Percentiles rank a stretch among this genome's conserved stretches.
phyloP scores from a whole-genome alignment of 2,888 invertebrate species.

The Proisotoma minuta region DNA sequence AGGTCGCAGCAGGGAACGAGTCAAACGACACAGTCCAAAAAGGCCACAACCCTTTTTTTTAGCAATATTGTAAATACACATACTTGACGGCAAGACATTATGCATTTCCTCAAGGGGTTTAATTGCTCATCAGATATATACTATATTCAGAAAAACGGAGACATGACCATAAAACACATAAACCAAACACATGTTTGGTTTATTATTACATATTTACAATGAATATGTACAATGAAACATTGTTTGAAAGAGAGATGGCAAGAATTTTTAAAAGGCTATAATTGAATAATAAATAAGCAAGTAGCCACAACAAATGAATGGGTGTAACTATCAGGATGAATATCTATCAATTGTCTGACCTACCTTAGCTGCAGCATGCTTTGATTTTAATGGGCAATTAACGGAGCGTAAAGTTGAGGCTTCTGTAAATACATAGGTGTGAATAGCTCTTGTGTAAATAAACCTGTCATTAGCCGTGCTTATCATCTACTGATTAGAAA shows the following conservation, averaged over 20 bases:
- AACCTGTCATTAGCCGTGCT: constrained; percentile 23
- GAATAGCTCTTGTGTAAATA: constrained; percentile 26
- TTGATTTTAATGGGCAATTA: constrained; percentile 11
- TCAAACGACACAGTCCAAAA: constrained; percentile 35
- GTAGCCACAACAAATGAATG: too few species aligned
- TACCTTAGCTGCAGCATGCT: neutral
- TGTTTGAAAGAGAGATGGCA: too few species aligned
- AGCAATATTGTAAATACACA: too few species aligned
- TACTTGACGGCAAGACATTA: neutral
- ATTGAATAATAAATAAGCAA: constrained; percentile 6
- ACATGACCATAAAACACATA: neutral
- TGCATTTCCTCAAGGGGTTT: constrained; percentile 4
- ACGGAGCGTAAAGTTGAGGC: constrained; percentile 21
- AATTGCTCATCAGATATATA: neutral
- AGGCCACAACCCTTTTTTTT: too few species aligned
- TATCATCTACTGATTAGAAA: constrained; percentile 16
- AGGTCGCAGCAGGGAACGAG: constrained; percentile 47
- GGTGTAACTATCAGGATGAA: neutral
- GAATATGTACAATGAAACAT: too few species aligned
- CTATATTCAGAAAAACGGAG: too few species aligned
- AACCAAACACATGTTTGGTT: too few species aligned
- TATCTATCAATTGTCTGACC: neutral
- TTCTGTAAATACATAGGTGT: constrained; percentile 17
- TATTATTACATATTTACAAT: too few species aligned
- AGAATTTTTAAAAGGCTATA: too few species aligned